phyloP scores from a whole-genome alignment of 2,797 vertebrate species.

The Thamnophis elegans region DNA sequence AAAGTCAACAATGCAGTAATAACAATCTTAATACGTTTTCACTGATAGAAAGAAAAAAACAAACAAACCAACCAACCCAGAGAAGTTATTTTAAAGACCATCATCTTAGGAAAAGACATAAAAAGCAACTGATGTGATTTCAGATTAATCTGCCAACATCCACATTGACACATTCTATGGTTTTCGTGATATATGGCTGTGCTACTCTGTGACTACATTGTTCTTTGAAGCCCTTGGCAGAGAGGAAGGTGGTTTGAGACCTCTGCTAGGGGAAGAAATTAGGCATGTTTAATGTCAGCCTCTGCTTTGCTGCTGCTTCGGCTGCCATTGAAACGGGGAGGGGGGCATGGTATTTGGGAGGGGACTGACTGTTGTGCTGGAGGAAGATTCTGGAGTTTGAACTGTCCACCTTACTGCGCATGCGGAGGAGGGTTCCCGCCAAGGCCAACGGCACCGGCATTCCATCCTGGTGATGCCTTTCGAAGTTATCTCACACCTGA shows the following conservation, averaged over 20 bases:
- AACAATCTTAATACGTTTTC: not conserved
- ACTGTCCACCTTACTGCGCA: too few species aligned
- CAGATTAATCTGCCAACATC: not conserved
- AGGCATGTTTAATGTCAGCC: too few species aligned
- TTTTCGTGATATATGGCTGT: not conserved
- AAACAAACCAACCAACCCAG: not conserved
- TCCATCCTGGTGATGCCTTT: too few species aligned
- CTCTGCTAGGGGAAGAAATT: not conserved
- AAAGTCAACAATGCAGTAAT: constrained; percentile 1
- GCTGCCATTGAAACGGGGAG: too few species aligned
- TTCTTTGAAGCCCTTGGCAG: not conserved
- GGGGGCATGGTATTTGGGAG: too few species aligned
- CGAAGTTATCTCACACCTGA: too few species aligned
- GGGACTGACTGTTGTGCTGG: too few species aligned
- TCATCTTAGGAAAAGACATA: constrained; percentile 22
- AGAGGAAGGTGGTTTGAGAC: too few species aligned
- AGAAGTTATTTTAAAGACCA: not conserved
- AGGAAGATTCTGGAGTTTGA: too few species aligned
- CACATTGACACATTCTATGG: not conserved
- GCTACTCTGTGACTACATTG: not conserved
- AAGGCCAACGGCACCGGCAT: too few species aligned
- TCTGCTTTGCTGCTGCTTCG: too few species aligned
- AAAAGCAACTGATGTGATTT: constrained; percentile 37
- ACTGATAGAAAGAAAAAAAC: not conserved
- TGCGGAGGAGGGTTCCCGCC: too few species aligned